Evolutionary conservation across 2,797 vertebrate genomes (phyloP), one percentile per base, ranked within the genome.

Genomic region (Vespertilio murinus): DNA sequence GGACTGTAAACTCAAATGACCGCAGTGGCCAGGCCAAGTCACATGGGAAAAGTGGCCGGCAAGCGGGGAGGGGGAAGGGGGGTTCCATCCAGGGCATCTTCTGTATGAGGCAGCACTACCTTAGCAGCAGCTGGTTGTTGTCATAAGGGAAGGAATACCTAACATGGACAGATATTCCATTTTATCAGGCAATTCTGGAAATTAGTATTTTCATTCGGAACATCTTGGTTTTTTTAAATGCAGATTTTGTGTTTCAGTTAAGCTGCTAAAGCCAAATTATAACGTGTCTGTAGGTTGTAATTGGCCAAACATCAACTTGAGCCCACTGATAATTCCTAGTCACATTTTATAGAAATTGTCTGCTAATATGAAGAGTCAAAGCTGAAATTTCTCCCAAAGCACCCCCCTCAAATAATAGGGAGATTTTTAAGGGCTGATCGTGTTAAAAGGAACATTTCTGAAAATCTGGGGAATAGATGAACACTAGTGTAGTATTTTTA

Each of bases 151-250:
- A 74, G 12, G 16, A 23, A 40, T 35, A 33, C 45, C 59, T 40
- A 70, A 54, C 2, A 8, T 3, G 22, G 5, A 64, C 28, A 75
- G 47, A 49, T 65, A 33, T 65, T 86, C 2, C 38, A 80, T 6
- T 77, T 67, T 81, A 75, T 73, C 45, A 84, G 54, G n/a, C 8
- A 25, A 42, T 54, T 20, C 18, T 17, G 61, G 42, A 84, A 71
- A 65, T 35, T 8, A 82, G 2, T 49, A 59, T 47, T 89, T 69
- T 86, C 85, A 59, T 61, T 64, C 25, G 11, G 75, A 91, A 93
- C 59, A 49, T 61, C n/a, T 33, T 89, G 35, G 23, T 28, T 91
- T 91, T 94, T 81, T 35, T 47, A 77, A 38, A 38, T 88, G 73
- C 78, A 81, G 8, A 83, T 33, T 88, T 64, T 59, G 14, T 84